phyloP scores from a whole-genome alignment of 2,888 invertebrate species.

The Noctua fimbriata region DNA sequence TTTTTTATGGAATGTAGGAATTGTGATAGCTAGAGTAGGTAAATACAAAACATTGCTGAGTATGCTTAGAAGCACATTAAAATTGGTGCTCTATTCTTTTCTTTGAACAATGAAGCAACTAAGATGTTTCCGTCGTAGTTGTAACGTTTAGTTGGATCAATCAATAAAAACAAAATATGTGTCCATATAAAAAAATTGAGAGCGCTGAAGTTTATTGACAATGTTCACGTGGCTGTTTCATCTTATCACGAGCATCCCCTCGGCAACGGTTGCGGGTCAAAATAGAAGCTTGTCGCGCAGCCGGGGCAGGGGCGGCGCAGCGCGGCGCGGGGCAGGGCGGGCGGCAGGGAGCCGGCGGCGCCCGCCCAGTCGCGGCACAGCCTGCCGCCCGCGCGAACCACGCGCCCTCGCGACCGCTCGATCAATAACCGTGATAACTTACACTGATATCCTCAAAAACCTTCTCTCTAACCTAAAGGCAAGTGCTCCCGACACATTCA shows the following conservation, averaged over 20 bases:
- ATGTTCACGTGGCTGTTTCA: slow-evolving; percentile 76
- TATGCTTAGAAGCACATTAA: not conserved
- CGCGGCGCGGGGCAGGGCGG: slow-evolving; percentile 71
- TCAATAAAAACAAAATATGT: slow-evolving; percentile 8
- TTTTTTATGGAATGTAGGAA: not conserved
- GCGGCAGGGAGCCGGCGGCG: slow-evolving; percentile 74
- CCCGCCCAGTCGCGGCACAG: slow-evolving; percentile 87
- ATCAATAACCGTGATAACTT: slow-evolving; percentile 81
- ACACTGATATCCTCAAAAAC: slow-evolving; percentile 66
- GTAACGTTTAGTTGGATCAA: not conserved
- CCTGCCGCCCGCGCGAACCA: slow-evolving; percentile 86
- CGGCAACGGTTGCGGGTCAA: slow-evolving; percentile 78
- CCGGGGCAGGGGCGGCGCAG: slow-evolving; percentile 70
- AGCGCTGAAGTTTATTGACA: slow-evolving; percentile 72
- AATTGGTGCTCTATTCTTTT: not conserved
- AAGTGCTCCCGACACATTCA: slow-evolving; percentile 18
- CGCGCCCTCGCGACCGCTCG: slow-evolving; percentile 78
- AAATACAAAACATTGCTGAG: not conserved
- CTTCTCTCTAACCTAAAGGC: slow-evolving; percentile 46
- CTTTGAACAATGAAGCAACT: not conserved
- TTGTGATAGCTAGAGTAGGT: not conserved
- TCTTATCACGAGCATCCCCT: slow-evolving; percentile 73
- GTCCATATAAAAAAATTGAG: slow-evolving; percentile 25
- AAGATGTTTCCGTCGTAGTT: not conserved
- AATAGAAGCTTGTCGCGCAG: slow-evolving; percentile 83